phyloP scores from a whole-genome alignment of 2,888 invertebrate genomes.

The Zygothrica quintamaculata region DNA sequence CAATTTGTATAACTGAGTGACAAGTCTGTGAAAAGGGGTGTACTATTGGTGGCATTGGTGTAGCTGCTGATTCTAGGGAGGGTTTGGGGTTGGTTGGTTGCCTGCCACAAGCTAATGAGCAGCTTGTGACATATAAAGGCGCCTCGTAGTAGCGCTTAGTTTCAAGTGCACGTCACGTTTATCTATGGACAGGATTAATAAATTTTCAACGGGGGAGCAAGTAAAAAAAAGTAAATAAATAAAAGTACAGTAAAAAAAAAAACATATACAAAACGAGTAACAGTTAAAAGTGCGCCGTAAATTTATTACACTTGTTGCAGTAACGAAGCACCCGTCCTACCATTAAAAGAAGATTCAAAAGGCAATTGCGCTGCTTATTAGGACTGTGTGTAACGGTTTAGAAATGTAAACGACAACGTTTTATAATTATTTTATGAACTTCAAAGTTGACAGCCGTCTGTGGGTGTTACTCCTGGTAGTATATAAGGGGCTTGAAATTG shows the following conservation, averaged over 20 bases:
- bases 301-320: constrained; percentile 81
- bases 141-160: constrained; percentile 36
- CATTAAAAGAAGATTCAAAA: constrained; percentile 15
- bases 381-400: constrained; percentile 76
- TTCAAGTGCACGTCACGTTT: constrained; percentile 74
- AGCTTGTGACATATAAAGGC: constrained; percentile 48
- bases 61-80: constrained; percentile 1
- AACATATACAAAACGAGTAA: constrained; percentile 48
- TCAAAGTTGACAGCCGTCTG: constrained; percentile 60
- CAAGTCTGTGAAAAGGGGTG: constrained; percentile 50
- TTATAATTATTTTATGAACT: constrained; percentile 80
- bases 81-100: constrained; percentile 16
- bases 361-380: constrained; percentile 62
- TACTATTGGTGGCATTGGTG: constrained; percentile 4
- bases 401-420: constrained; percentile 78
- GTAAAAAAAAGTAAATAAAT: no score
- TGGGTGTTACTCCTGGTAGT: constrained; percentile 28
- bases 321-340: constrained; percentile 13
- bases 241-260: no score
- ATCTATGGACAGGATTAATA: constrained; percentile 74
- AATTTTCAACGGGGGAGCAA: constrained; percentile 50
- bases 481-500: constrained; percentile 53
- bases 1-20: constrained; percentile 67
- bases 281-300: constrained; percentile 49
- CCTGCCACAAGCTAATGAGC: constrained; percentile 56